These are phyloP conservation scores for Melangyna quadrimaculata DNA, from an alignment of 2,888 invertebrate species.

Conservation along the genomic window DNA sequence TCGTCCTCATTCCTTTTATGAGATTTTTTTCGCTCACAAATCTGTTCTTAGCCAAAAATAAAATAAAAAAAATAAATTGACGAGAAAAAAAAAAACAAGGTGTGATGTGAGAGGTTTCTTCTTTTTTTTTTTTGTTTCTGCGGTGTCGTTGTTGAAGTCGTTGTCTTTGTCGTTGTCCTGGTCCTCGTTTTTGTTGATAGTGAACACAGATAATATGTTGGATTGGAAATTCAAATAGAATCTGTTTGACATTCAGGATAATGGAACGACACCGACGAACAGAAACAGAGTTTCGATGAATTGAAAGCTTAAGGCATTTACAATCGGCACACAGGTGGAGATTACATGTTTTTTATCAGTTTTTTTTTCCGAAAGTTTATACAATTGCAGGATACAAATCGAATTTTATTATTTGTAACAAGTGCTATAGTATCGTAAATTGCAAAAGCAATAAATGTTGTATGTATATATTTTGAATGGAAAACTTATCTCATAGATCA, in stretches of 20 bases:
- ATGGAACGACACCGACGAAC: conserved; percentile 26
- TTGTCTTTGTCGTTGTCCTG: not conserved
- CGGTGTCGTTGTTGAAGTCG: conserved; percentile 11
- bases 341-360: not conserved
- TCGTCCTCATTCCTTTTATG: conserved; percentile 58
- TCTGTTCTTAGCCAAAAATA: conserved; percentile 18
- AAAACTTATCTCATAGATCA: conserved; percentile 1
- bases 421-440: not conserved
- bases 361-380: not conserved
- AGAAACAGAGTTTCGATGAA: conserved; percentile 44
- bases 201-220: conserved; percentile 39
- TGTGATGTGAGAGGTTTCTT: conserved; percentile 3
- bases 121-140: not conserved
- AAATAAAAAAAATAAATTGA: not conserved
- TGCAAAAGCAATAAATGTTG: not conserved
- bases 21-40: conserved; percentile 19
- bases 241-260: conserved; percentile 52
- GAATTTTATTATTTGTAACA: conserved; percentile 14
- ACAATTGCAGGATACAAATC: conserved; percentile 25
- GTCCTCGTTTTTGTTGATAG: not conserved
- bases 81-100: not conserved
- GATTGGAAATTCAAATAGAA: conserved; percentile 55
- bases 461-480: not conserved
- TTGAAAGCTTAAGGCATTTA: conserved; percentile 42
- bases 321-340: conserved; percentile 29